Evolutionary conservation across 1,140 invertebrate species (phyloP).

Genomic region (Cyphomyrmex costatus): DNA sequence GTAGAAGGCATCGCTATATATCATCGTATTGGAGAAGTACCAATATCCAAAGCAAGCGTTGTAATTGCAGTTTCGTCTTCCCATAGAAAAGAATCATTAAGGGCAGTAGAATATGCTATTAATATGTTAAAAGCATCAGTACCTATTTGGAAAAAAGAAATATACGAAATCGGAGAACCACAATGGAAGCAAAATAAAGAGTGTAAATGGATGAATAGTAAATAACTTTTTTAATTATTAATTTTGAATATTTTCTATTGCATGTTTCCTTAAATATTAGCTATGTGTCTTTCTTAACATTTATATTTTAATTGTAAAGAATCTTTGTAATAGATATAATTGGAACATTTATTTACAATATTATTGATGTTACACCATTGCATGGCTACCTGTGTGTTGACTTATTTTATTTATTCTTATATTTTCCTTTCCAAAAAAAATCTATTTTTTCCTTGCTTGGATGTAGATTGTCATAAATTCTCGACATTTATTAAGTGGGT

Average conservation of each 20-base stretch:
- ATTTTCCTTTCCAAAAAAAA: not conserved
- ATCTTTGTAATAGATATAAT: not conserved
- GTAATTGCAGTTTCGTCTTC: constrained; percentile 96
- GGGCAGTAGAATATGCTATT: constrained; percentile 94
- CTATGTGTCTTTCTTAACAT: constrained; percentile 5
- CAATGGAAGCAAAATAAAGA: constrained; percentile 94
- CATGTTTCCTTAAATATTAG: not conserved
- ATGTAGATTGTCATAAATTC: not conserved
- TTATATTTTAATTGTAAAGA: not conserved
- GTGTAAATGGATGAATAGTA: constrained; percentile 90
- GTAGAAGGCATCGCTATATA: constrained; percentile 93
- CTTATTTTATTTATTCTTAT: not conserved
- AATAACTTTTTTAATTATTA: constrained; percentile 74
- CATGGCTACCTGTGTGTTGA: not conserved
- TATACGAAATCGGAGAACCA: constrained; percentile 90
- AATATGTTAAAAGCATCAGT: constrained; percentile 95
- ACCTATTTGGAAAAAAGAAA: constrained; percentile 99
- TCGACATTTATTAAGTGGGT: not conserved
- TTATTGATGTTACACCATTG: not conserved
- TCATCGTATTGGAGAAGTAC: constrained; percentile 95
- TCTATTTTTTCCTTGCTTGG: not conserved
- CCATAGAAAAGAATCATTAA: constrained; percentile 93
- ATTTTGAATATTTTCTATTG: not conserved
- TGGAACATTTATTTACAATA: not conserved
- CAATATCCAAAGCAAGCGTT: constrained; percentile 95